Evolutionary conservation across 2,113 vertebrate species (phyloP).

Genomic region (Poecile atricapillus): DNA sequence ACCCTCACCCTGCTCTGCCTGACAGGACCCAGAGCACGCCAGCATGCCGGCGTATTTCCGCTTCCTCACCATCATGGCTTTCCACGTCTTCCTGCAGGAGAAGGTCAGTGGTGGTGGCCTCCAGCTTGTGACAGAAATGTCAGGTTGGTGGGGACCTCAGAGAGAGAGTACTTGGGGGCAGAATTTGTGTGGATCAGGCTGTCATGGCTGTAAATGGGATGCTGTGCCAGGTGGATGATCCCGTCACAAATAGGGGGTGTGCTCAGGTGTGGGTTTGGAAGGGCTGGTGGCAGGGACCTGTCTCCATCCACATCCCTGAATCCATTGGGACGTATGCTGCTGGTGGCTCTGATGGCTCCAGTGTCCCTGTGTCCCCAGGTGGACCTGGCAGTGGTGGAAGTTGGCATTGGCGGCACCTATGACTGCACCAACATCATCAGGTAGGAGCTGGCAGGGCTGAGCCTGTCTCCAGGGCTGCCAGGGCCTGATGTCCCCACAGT

Average conservation of each 20-base stretch:
- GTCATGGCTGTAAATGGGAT: neutral
- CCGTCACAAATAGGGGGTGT: rapidly evolving
- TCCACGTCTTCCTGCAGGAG: conserved; percentile 92
- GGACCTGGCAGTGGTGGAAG: conserved; percentile 89
- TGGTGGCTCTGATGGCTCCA: neutral
- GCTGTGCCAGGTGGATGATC: neutral
- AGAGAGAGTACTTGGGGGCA: neutral
- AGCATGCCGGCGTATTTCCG: conserved; percentile 92
- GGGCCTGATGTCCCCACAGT: neutral
- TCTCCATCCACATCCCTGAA: neutral
- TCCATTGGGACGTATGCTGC: neutral
- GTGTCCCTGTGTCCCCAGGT: conserved; percentile 62
- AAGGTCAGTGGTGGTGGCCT: conserved; percentile 75
- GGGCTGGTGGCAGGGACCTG: neutral
- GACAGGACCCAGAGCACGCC: conserved; percentile 64
- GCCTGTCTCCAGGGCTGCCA: neutral
- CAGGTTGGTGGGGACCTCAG: neutral
- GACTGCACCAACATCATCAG: conserved; percentile 96
- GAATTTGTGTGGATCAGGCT: neutral
- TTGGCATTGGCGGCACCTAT: conserved; percentile 92
- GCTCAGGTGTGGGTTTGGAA: neutral
- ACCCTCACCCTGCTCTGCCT: neutral
- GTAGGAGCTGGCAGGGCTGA: conserved; percentile 43
- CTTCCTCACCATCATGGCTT: conserved; percentile 96
- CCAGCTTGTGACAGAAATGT: neutral